These are phyloP conservation scores for Nasalis larvatus DNA, from an alignment of 2,113 vertebrate species.

Conservation along the genomic window DNA sequence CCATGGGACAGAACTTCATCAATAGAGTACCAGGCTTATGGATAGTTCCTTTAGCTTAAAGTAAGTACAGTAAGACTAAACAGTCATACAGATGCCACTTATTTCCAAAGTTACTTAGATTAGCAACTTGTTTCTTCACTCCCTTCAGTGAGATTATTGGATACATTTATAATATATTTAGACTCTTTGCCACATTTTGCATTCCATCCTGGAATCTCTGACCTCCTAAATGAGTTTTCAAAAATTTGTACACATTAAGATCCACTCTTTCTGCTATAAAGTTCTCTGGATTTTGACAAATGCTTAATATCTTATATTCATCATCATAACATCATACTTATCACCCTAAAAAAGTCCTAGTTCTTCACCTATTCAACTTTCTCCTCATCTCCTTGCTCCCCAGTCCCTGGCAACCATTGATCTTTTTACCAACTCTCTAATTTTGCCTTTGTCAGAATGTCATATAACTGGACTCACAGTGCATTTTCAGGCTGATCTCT, in stretches of 20 bases:
- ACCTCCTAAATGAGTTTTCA: neutral
- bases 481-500: neutral
- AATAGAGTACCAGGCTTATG: neutral
- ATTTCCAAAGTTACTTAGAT: neutral
- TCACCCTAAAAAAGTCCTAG: neutral
- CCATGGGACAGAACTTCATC: neutral
- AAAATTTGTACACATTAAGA: neutral
- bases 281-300: neutral
- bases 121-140: neutral
- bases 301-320: neutral
- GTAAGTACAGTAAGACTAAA: neutral
- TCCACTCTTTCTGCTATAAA: neutral
- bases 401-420: neutral
- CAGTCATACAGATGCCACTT: neutral
- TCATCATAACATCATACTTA: neutral
- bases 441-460: neutral
- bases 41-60: neutral
- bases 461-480: neutral
- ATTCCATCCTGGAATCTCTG: neutral
- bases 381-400: neutral
- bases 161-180: neutral
- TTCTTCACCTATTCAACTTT: neutral
- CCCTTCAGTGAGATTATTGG: neutral
- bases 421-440: neutral
- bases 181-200: neutral